Evolutionary conservation across 2,113 vertebrate genomes (phyloP).

Genomic region (Prunella himalayana): DNA sequence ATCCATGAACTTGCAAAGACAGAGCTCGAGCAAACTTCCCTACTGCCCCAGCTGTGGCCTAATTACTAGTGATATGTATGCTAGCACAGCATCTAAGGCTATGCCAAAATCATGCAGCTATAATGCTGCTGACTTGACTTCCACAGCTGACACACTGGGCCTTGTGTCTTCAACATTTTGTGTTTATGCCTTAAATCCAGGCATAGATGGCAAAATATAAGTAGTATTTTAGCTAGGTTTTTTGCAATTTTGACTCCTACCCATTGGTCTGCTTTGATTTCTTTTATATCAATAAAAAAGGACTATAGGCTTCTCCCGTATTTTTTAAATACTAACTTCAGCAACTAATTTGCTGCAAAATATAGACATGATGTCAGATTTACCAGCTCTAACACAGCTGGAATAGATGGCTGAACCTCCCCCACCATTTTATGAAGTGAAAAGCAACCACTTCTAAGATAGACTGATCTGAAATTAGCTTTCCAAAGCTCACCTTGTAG

Average conservation of each 20-base stretch:
- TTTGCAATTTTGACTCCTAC: neutral
- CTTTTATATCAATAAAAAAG: neutral
- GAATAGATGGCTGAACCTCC: neutral
- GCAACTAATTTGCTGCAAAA: neutral
- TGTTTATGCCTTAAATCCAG: neutral
- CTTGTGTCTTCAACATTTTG: neutral
- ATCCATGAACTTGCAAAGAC: neutral
- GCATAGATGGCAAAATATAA: neutral
- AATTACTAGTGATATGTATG: neutral
- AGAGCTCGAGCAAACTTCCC: neutral
- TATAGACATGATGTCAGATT: neutral
- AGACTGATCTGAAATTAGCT: slow-evolving; percentile 5
- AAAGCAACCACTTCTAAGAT: neutral
- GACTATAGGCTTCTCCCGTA: neutral
- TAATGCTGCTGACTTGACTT: neutral
- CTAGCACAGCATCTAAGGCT: neutral
- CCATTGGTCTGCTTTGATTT: neutral
- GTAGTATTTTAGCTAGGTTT: neutral
- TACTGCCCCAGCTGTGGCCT: neutral
- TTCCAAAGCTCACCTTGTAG: neutral
- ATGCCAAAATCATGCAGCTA: neutral
- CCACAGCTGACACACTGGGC: neutral
- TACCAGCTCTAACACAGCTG: neutral
- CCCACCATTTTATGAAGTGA: neutral
- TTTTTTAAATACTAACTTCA: neutral